Evolutionary conservation across 1,140 invertebrate species (phyloP), one percentile per base, ranked within the genome.

Genomic region (Adoxophyes honmai): DNA sequence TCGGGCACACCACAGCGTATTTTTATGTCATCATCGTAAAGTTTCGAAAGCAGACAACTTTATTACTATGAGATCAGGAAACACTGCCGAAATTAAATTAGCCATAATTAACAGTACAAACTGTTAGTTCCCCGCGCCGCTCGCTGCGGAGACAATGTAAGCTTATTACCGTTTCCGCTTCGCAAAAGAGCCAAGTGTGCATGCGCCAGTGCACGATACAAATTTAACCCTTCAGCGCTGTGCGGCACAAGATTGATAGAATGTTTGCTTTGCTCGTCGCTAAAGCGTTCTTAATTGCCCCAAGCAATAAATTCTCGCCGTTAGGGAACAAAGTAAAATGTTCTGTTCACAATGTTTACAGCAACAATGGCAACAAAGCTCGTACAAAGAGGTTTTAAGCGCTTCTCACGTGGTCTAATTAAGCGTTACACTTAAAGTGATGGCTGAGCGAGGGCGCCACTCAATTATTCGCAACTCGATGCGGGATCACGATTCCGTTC

Each of bases 391-490:
- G 60, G 68, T 62, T 66, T 64, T 68, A 78, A 78, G 70, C 65
- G 70, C 63, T 78, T 75, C 70, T 81, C 78, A 75, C 78, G 75
- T 79, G 70, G 70, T 78, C 78, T 82, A 84, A 84, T 86, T 84
- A 86, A 83, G 81, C 62, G 79, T 71, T 69, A 75, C 76, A 77
- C 77, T 84, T 80, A 76, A 64, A 66, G 70, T 66, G 59, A 36
- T 57, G 64, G 56, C 42, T 59, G 72, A 64, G 67, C 58, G 72
- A 70, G 73, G 74, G 75, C 68, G 70, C 71, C 73, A 73, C 75
- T 84, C 75, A 81, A 86, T 84, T 86, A 84, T 84, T 80, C 69
- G 74, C 72, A 79, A 81, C 74, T 74, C 58, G 75, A 86, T 86
- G 83, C 81, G 73, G 65, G 81, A 80, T 84, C 82, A 86, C 79